Evolutionary conservation across 2,888 invertebrate genomes (phyloP).

Genomic region (Rhamphomyia laevipes): DNA sequence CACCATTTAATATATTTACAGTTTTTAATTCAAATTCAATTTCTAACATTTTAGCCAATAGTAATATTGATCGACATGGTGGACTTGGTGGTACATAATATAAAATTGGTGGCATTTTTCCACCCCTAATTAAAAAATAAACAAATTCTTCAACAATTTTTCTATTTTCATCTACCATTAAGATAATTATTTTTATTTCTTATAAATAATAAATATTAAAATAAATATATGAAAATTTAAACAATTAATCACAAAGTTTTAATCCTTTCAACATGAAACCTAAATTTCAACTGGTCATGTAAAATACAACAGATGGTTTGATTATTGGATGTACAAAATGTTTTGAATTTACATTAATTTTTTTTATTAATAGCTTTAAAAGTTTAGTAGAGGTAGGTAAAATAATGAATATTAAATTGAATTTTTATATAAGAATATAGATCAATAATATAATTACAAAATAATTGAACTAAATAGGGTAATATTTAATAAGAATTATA

Average conservation of each 20-base stretch:
- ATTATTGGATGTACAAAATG: background rate
- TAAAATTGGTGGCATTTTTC: slow-evolving; percentile 36
- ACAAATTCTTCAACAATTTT: slow-evolving; percentile 38
- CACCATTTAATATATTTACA: slow-evolving; percentile 43
- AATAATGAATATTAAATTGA: too few relatives aligned
- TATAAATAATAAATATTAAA: background rate
- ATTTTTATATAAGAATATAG: too few relatives aligned
- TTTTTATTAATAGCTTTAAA: too few relatives aligned
- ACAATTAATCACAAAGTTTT: too few relatives aligned
- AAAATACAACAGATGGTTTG: too few relatives aligned
- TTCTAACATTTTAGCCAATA: slow-evolving; percentile 47
- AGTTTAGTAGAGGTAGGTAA: too few relatives aligned
- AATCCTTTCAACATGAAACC: too few relatives aligned
- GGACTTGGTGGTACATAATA: slow-evolving; percentile 49
- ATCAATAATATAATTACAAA: too few relatives aligned
- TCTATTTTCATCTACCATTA: slow-evolving; percentile 26
- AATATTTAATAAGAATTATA: too few relatives aligned
- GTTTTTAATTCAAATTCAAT: slow-evolving; percentile 47
- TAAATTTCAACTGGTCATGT: too few relatives aligned
- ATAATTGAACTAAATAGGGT: too few relatives aligned
- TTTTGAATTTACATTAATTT: background rate
- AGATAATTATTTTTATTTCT: background rate
- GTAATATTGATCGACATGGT: slow-evolving; percentile 45
- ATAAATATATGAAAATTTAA: background rate
- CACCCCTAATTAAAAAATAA: slow-evolving; percentile 35